Evolutionary conservation across 2,888 invertebrate species (phyloP), one percentile per base, ranked within the genome.

Genomic region (Parasteatoda lunata): DNA sequence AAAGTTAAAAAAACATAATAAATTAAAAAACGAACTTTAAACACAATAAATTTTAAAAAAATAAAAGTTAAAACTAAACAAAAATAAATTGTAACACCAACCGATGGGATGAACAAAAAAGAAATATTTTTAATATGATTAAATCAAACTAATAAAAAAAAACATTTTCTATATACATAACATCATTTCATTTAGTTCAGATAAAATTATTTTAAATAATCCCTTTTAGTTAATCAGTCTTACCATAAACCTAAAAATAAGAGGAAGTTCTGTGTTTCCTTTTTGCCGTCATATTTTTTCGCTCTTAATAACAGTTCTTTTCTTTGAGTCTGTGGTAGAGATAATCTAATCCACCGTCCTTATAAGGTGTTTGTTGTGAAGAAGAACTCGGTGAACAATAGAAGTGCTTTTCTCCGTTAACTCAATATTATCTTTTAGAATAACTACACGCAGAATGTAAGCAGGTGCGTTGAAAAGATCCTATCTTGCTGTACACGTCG

Each of bases 391-490:
- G 45, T 73, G 51, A 64, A 72, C 72, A 80, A 80, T 72, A 80
- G 80, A 72, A 72, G 59, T 80, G 73, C 71, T 80, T 80, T 66
- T 80, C 72, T 80, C 65, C 80, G 80, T 72, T 80, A 80, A 80
- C 80, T 80, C 73, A 80, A 80, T 80, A 80, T 72, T 80, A 72
- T 80, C 80, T 73, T 80, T 80, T 80, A 72, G 80, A 80, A 80
- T 80, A 80, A 59, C 59, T n/a, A 6, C 59, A 59, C 59, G n/a
- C n/a, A 59, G 59, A 59, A n/a, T 59, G n/a, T 59, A 59, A 59
- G 59, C n/a, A 59, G 59, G n/a, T 59, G 59, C 59, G 9, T 59
- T 59, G 59, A 59, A 59, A 59, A 59, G 59, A 59, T 59, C 59
- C 59, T 59, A 6, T 59, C 59, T 59, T n/a, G n/a, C n/a, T 59